A percentile compares a stretch with the other conserved stretches of the same genome.
Evolutionary conservation across 1,140 invertebrate species (phyloP).

Genomic region (Diplogasteroides magnus): DNA sequence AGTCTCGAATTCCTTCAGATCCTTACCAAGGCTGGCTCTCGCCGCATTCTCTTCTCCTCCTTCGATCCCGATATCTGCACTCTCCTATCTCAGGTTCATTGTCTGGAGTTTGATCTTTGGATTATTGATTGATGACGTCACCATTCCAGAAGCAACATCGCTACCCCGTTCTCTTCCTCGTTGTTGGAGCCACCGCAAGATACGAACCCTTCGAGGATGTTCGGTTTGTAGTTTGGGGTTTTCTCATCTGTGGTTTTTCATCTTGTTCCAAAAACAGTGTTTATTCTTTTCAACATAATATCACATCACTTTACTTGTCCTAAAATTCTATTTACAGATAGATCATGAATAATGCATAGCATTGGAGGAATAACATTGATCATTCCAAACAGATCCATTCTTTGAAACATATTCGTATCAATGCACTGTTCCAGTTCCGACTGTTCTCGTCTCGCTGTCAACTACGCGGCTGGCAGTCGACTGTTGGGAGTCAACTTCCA

Average conservation of each 20-base stretch:
- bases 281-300: no score
- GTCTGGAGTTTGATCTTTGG: slow-evolving; percentile 30
- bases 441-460: slow-evolving; percentile 44
- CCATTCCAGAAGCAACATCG: slow-evolving; percentile 47
- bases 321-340: no score
- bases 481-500: slow-evolving; percentile 53
- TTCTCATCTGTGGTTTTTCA: no score
- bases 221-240: no score
- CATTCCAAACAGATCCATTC: no score
- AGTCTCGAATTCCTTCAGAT: slow-evolving; percentile 1
- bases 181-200: slow-evolving; percentile 38
- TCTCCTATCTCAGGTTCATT: slow-evolving; percentile 35
- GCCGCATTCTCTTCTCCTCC: slow-evolving; percentile 54
- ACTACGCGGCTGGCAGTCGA: slow-evolving; percentile 41
- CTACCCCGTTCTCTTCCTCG: slow-evolving; percentile 52
- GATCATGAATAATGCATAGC: no score
- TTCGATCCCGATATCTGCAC: slow-evolving; percentile 56
- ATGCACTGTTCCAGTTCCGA: slow-evolving; percentile 32
- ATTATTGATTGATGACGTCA: slow-evolving; percentile 17
- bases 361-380: no score
- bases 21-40: slow-evolving; percentile 33
- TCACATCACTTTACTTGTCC: no score
- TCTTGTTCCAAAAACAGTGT: no score
- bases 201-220: slow-evolving; percentile 42
- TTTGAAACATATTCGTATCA: no score